These are phyloP conservation scores for Sciaenops ocellatus DNA, from an alignment of 2,797 vertebrate species.

Conservation along the genomic window DNA sequence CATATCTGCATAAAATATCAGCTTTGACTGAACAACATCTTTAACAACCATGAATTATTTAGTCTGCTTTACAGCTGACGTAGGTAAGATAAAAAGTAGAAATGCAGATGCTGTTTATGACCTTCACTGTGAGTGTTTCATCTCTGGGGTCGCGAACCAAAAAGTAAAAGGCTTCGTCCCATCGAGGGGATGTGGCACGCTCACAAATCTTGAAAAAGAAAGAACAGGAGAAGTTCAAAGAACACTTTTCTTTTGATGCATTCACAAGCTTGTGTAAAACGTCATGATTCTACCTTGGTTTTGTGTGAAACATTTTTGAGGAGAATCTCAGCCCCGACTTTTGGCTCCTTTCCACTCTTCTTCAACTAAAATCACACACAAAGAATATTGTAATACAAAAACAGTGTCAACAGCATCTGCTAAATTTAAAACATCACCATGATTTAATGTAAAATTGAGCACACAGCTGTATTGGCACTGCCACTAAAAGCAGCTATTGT, in stretches of 20 bases:
- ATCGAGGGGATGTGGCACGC: conserved; percentile 88
- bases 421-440: neutral
- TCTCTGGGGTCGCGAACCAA: conserved; percentile 88
- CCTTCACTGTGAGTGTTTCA: conserved; percentile 91
- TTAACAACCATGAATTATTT: neutral
- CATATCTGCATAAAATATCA: neutral
- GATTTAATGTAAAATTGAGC: neutral
- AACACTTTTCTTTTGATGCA: neutral
- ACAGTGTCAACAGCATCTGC: neutral
- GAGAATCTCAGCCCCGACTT: conserved; percentile 83
- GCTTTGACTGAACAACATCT: neutral
- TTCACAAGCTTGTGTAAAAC: neutral
- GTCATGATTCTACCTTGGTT: conserved; percentile 88
- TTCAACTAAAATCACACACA: conserved; percentile 83
- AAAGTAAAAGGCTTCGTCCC: conserved; percentile 92
- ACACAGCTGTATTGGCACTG: neutral
- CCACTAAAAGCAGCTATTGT: conserved; percentile 11
- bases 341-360: conserved; percentile 91
- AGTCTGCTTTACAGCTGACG: neutral
- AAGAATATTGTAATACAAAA: neutral
- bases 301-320: conserved; percentile 84
- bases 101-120: neutral
- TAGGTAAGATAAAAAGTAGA: conserved; percentile 3
- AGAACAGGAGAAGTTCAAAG: neutral
- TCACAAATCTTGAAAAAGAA: conserved; percentile 80